Percentiles rank a stretch among this genome's conserved stretches.
Conservation (phyloP, 2,888 invertebrate species). For the Morpho deidamia region DNA sequence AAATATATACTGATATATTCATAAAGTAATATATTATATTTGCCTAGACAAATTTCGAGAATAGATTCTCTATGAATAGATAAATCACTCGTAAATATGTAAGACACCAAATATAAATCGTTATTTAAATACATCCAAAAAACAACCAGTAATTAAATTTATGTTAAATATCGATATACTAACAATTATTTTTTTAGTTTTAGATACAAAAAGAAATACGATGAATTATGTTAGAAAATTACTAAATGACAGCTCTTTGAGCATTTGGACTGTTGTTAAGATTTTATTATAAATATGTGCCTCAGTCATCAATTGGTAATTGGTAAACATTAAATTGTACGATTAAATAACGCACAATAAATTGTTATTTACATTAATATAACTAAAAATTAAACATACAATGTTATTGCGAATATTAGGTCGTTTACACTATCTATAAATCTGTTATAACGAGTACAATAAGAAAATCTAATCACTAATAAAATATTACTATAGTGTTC, state of each 20-base stretch:
- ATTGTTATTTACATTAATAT: slow-evolving; percentile 4
- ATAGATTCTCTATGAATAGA: too few species aligned
- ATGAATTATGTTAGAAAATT: too few species aligned
- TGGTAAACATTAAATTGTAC: not conserved
- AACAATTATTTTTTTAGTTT: too few species aligned
- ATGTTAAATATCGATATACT: too few species aligned
- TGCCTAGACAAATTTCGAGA: too few species aligned
- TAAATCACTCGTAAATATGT: too few species aligned
- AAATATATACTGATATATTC: too few species aligned
- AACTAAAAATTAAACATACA: slow-evolving; percentile 7
- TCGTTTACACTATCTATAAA: slow-evolving; percentile 5
- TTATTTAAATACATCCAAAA: too few species aligned
- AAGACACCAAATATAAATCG: too few species aligned
- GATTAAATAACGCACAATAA: slow-evolving; percentile 8
- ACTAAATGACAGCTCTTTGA: slow-evolving; percentile 2
- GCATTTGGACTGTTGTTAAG: slow-evolving; percentile 3
- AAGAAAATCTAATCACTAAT: slow-evolving; percentile 7
- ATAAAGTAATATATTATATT: too few species aligned
- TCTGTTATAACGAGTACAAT: slow-evolving; percentile 4
- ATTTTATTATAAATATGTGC: not conserved
- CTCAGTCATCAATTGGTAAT: not conserved
- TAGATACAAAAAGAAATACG: too few species aligned
- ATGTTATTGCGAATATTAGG: slow-evolving; percentile 12
- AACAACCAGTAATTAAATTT: too few species aligned
- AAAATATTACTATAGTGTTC: slow-evolving; percentile 3